Evolutionary conservation across 2,113 vertebrate genomes (phyloP).

Genomic region (Equus quagga): DNA sequence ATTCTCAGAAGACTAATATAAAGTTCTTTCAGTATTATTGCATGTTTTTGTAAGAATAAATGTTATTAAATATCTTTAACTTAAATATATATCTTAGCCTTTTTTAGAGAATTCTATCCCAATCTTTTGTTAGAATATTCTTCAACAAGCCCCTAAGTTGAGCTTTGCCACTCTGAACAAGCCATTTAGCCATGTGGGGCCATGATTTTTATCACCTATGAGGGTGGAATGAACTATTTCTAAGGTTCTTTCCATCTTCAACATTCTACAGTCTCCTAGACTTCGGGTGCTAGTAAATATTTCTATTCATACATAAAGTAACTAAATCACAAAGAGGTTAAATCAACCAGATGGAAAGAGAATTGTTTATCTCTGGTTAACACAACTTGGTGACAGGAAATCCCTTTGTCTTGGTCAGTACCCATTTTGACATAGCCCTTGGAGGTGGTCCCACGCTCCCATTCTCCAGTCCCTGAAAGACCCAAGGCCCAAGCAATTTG

Average conservation of each 20-base stretch:
- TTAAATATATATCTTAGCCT: background rate
- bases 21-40: background rate
- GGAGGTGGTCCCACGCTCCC: background rate
- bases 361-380: background rate
- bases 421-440: background rate
- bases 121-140: background rate
- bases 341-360: background rate
- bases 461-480: background rate
- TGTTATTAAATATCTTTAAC: background rate
- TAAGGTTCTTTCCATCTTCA: background rate
- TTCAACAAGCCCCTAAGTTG: background rate
- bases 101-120: background rate
- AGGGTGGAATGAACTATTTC: background rate
- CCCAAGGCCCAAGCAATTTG: background rate
- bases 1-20: background rate
- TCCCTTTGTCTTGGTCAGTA: background rate
- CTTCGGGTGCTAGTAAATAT: background rate
- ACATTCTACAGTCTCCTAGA: background rate
- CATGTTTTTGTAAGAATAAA: background rate
- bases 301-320: background rate
- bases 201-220: background rate
- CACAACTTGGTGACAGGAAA: background rate
- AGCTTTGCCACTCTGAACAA: background rate
- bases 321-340: background rate
- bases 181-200: background rate